These are phyloP conservation scores for Scarus forsteni DNA, from an alignment of 2,797 vertebrate genomes.

Conservation along the genomic window DNA sequence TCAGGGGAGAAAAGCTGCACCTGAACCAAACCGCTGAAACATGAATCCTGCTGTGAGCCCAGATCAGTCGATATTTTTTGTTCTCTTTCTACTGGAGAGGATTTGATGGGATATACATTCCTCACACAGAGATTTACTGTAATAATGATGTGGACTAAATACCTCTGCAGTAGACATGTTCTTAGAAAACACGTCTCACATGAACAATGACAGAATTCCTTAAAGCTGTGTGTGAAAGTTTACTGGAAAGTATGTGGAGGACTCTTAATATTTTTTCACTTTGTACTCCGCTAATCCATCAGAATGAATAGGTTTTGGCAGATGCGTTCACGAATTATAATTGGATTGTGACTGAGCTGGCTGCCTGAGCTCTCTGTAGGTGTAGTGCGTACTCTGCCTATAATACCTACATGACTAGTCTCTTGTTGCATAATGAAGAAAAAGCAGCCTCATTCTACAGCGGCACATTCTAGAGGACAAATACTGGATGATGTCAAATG, in stretches of 20 bases:
- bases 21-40: not conserved
- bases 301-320: not conserved
- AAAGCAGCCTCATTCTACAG: too few species aligned
- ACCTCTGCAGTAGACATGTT: not conserved
- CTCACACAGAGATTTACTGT: not conserved
- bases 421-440: too few species aligned
- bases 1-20: not conserved
- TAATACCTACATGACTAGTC: too few species aligned
- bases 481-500: constrained; percentile 19
- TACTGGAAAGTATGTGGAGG: not conserved
- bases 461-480: too few species aligned
- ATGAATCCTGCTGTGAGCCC: not conserved
- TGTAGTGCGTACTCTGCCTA: not conserved
- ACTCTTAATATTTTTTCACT: not conserved
- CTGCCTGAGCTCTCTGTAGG: not conserved
- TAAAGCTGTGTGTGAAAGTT: not conserved
- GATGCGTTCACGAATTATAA: not conserved
- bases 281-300: not conserved
- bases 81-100: not conserved
- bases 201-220: not conserved
- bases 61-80: not conserved
- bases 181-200: not conserved
- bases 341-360: not conserved
- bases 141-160: too few species aligned
- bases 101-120: not conserved